Evolutionary conservation across 37 sponge, comb jelly and placozoan genomes (phyloP), one percentile per base, ranked within the genome.

Genomic region (Geodia barretti): DNA sequence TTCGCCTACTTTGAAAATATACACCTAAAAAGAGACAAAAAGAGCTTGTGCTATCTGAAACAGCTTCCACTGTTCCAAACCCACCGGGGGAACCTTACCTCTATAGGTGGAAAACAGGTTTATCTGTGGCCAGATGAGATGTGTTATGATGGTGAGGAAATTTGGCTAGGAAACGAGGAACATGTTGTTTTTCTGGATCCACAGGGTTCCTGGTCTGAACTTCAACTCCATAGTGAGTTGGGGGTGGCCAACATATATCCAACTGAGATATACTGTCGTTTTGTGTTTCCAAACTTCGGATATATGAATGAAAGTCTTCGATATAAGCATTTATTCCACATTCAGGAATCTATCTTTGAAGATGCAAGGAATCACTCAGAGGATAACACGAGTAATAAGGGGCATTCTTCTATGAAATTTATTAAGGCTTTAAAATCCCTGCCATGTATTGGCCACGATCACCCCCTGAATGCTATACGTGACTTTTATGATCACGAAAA

Each of bases 61-160:
- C 40, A 36, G 0, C 72, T 89, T 17, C 90, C 90, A 60, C 36
- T 89, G 8, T 89, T 84, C 62, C 61, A 68, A 29, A 74, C 76
- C 26, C 37, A 83, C 1, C 31, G 25, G 25, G 85, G 85, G 1
- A 66, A 29, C 1, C 68, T 79, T 35, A 74, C 43, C 36, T 1
- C 76, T 25, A n/a, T 80, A 20, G n/a, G 5, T 23, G 85, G 70
- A 21, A 71, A 40, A 28, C 39, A 26, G 24, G 85, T 78, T 0
- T 83, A 36, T 26, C 28, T 74, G 25, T 89, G 90, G 90, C 80
- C 80, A 5, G 60, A 24, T 25, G 4, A 39, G 2, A 41, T 60
- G 1, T 80, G 70, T 41, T 41, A 1, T 25, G 39, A 39, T 73
- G 85, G 81, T 0, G 62, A 76, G 31, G 54, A 75, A 14, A 54